Evolutionary conservation across 64 coral and sea anemone species (phyloP), one percentile per base, ranked within the genome.

Genomic region (Montipora cactus): DNA sequence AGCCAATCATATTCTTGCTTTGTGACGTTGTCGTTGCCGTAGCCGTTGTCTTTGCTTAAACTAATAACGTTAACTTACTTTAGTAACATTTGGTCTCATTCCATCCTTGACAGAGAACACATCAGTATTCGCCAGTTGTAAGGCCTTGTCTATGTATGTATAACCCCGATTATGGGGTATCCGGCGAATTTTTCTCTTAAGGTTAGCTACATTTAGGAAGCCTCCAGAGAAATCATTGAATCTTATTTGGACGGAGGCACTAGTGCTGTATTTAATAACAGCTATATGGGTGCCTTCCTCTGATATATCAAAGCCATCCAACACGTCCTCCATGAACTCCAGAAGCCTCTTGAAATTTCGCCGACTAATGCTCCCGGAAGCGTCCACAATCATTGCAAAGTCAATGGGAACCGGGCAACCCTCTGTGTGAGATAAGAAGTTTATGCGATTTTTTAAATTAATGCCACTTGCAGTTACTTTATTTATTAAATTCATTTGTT

Each of bases 361-460:
- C 1, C 15, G 57, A 7, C 90, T 59, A 45, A 96, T 89, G 79
- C 95, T 96, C 4, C 90, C 90, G 4, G 95, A 96, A 1, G 84
- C 18, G 22, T 96, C 95, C 5, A 96, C 50, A 15, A 96, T 51
- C 53, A 93, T 44, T 7, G 83, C 95, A 89, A 96, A 71, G 53
- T 96, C 95, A 1, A 89, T 5, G 0, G 85, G 84, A 12, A 80
- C 69, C 8, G 57, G 52, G 48, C 92, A 93, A 11, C 83, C 91
- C 9, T 76, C 91, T 93, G 28, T n/a, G 14, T 49, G 8, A 22
- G 20, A 28, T 61, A 7, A 72, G 0, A 50, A 52, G 49, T 57
- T 12, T 14, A 14, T 14, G 0, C 0, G 14, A 14, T 64, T 12
- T 7, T 64, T 12, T 0, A 18, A 11, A 14, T 64, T 1, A 64